These are phyloP conservation scores for Myotis planiceps DNA, from an alignment of 2,797 vertebrate species.

Conservation along the genomic window DNA sequence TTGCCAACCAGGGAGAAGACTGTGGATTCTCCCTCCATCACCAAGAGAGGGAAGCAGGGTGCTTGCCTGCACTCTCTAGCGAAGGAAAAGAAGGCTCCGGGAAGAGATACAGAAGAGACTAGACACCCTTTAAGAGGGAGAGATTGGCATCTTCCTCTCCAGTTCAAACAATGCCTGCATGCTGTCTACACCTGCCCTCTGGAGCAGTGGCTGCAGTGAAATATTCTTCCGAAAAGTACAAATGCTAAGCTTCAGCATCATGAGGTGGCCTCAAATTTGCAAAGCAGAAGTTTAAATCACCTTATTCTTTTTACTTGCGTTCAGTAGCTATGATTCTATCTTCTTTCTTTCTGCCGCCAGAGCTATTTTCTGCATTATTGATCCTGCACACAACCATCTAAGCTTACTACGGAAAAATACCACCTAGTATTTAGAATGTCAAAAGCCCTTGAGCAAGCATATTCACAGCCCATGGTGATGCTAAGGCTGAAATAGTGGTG, in stretches of 20 bases:
- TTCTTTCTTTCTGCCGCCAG: background rate
- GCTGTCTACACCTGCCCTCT: background rate
- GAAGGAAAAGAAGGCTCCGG: background rate
- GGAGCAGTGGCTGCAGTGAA: background rate
- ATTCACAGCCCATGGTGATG: background rate
- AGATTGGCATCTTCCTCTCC: background rate
- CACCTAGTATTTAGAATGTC: background rate
- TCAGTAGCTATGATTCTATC: background rate
- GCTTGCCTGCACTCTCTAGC: background rate
- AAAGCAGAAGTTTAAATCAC: background rate
- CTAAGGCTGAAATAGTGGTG: background rate
- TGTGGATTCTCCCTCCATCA: background rate
- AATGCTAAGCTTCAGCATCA: background rate
- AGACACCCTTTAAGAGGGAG: background rate
- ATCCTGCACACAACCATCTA: background rate
- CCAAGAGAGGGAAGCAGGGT: background rate
- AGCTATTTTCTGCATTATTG: background rate
- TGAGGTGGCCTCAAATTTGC: background rate
- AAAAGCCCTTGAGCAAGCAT: background rate
- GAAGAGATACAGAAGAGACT: background rate
- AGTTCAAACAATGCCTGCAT: fast-evolving
- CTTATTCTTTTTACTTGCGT: background rate
- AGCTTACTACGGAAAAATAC: background rate
- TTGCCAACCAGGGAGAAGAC: background rate
- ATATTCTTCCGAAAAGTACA: background rate